Evolutionary conservation across 2,113 vertebrate species (phyloP).

Genomic region (Plecturocebus donacophilus): DNA sequence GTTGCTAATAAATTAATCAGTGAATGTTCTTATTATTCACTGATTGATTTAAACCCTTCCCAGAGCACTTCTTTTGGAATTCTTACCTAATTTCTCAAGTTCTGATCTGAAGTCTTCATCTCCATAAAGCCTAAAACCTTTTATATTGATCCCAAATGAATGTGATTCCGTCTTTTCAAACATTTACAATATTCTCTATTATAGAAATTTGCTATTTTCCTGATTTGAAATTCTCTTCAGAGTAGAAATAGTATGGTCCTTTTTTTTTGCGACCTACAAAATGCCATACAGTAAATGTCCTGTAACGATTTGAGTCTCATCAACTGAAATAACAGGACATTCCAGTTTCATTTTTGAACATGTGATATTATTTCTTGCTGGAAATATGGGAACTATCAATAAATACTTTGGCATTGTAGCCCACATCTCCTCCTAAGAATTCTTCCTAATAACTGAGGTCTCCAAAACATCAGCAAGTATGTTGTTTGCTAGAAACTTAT

Average conservation of each 20-base stretch:
- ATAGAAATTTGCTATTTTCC: neutral
- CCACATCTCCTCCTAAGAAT: conserved; percentile 6
- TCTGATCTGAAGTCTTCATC: neutral
- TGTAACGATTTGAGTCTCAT: neutral
- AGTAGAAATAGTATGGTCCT: neutral
- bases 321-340: conserved; percentile 19
- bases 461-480: neutral
- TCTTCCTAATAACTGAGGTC: neutral
- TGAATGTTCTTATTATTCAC: neutral
- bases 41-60: neutral
- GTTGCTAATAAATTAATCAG: neutral
- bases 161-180: neutral
- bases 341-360: conserved; percentile 22
- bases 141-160: neutral
- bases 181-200: neutral
- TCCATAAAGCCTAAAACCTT: neutral
- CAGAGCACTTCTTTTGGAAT: neutral
- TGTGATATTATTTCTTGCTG: neutral
- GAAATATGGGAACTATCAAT: conserved; percentile 20
- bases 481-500: conserved; percentile 40
- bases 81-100: conserved; percentile 10
- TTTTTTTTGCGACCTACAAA: neutral
- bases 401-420: conserved; percentile 6
- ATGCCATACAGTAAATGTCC: neutral
- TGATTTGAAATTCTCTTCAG: conserved; percentile 5